Percentiles rank a stretch among this genome's conserved stretches.
Conservation (phyloP, 2,888 invertebrate species). For the Fragum whitleyi region DNA sequence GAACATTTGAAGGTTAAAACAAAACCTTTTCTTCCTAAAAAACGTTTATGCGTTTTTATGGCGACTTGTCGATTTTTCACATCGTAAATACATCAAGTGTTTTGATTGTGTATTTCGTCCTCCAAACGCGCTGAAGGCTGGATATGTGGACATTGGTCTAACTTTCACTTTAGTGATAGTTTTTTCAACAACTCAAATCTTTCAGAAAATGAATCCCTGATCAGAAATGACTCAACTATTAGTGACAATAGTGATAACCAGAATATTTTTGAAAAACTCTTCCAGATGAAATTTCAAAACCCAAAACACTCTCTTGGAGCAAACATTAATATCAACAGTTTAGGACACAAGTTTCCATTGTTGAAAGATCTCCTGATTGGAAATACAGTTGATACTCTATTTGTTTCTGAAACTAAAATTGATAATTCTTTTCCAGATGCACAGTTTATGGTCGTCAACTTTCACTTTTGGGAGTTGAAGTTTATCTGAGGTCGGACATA, state of each 20-base stretch:
- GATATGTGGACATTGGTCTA: neutral
- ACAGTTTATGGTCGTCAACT: slow-evolving; percentile 30
- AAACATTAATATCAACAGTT: slow-evolving; percentile 35
- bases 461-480: slow-evolving; percentile 35
- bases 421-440: slow-evolving; percentile 44
- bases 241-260: neutral
- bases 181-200: neutral
- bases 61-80: no score
- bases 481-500: slow-evolving; percentile 29
- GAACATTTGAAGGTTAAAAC: no score
- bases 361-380: slow-evolving; percentile 22
- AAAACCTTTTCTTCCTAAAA: no score
- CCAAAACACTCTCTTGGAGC: slow-evolving; percentile 21
- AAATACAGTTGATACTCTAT: slow-evolving; percentile 28
- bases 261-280: slow-evolving; percentile 1
- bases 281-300: neutral
- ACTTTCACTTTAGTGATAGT: neutral
- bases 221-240: neutral
- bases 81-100: no score
- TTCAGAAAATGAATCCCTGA: neutral
- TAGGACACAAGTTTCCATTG: slow-evolving; percentile 25
- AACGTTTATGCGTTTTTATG: no score
- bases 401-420: slow-evolving; percentile 47
- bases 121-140: neutral
- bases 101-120: no score